Conservation (phyloP, 2,888 invertebrate genomes). For the Anthrax anthrax region DNA sequence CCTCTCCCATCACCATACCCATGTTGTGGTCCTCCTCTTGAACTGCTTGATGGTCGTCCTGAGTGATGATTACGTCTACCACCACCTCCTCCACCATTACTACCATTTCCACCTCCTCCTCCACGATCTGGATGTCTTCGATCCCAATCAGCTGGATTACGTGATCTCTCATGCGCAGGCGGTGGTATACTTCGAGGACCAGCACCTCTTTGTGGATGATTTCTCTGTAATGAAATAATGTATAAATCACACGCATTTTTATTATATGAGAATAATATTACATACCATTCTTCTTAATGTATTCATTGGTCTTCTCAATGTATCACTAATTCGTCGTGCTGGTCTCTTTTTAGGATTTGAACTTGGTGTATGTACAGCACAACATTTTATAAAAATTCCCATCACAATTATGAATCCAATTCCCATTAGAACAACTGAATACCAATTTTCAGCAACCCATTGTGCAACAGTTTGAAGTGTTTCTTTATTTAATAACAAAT, state of each 20-base stretch:
- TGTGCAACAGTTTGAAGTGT: constrained; percentile 77
- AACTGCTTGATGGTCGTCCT: constrained; percentile 30
- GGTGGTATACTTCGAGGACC: constrained; percentile 37
- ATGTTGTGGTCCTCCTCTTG: constrained; percentile 40
- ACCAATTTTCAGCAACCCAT: constrained; percentile 94
- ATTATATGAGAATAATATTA: no score
- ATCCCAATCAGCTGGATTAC: constrained; percentile 31
- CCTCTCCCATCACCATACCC: constrained; percentile 59
- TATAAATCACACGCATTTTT: neutral
- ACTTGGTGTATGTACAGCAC: constrained; percentile 98
- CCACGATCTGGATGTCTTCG: constrained; percentile 23
- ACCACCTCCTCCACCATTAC: constrained; percentile 25
- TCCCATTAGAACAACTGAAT: constrained; percentile 83
- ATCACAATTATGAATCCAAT: constrained; percentile 87
- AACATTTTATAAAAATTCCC: constrained; percentile 98
- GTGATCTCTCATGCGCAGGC: constrained; percentile 34
- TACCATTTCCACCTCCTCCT: constrained; percentile 22
- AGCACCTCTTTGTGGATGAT: constrained; percentile 19
- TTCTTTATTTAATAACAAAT: constrained; percentile 80
- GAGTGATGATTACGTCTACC: constrained; percentile 21
- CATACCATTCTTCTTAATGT: constrained; percentile 75
- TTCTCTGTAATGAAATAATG: constrained; percentile 1
- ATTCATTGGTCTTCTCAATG: constrained; percentile 78
- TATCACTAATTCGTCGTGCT: constrained; percentile 84
- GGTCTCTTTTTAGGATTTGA: constrained; percentile 96